Percentiles rank a stretch among this genome's conserved stretches.
Conservation (phyloP, 2,113 vertebrate species). For the Tricholaema leucomelas region DNA sequence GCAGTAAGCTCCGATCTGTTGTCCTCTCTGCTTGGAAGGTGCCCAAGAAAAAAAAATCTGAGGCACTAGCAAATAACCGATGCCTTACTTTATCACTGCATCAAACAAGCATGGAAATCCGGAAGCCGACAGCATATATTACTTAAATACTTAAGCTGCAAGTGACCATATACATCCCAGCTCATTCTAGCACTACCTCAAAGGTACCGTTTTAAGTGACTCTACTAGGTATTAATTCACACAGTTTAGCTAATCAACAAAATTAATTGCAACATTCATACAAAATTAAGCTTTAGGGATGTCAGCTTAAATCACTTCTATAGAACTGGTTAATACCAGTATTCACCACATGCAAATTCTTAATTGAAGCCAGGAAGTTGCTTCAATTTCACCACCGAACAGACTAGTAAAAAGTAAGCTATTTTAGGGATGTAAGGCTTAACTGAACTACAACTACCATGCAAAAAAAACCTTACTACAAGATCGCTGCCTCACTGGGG, state of each 20-base stretch:
- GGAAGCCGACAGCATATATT: neutral
- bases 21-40: neutral
- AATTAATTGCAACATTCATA: neutral
- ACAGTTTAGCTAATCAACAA: neutral
- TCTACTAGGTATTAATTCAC: neutral
- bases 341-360: neutral
- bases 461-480: neutral
- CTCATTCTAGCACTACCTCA: neutral
- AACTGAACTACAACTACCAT: accelerated
- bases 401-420: neutral
- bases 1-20: neutral
- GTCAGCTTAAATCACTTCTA: neutral
- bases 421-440: neutral
- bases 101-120: neutral
- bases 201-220: neutral
- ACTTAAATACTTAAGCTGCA: neutral
- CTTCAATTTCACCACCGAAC: neutral
- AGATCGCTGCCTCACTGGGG: accelerated
- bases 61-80: neutral
- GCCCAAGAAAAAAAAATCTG: neutral
- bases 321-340: neutral
- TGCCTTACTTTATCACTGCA: neutral
- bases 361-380: neutral
- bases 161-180: neutral
- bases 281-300: neutral